These are phyloP conservation scores for Thalassaphorura encarpata DNA, from an alignment of 1,140 invertebrate genomes.

Conservation along the genomic window DNA sequence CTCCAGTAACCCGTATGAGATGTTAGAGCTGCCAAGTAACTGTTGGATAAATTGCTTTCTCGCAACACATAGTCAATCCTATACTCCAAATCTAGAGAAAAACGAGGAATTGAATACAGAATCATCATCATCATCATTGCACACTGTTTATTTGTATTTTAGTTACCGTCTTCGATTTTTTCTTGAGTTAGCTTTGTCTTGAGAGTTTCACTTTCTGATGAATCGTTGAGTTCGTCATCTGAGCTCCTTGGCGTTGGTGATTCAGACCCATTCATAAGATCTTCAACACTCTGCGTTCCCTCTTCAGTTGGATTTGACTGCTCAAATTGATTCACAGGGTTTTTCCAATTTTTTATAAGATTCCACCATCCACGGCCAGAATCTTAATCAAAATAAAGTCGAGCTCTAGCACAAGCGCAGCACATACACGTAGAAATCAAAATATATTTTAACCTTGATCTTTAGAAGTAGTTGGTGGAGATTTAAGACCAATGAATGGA, in stretches of 20 bases:
- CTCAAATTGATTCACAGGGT: too few relatives aligned
- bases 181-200: background rate
- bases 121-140: too few relatives aligned
- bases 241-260: background rate
- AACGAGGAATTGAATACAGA: background rate
- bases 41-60: constrained; percentile 45
- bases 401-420: too few relatives aligned
- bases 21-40: constrained; percentile 55
- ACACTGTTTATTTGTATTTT: too few relatives aligned
- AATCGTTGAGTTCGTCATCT: background rate
- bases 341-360: constrained; percentile 14
- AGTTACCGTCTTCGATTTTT: too few relatives aligned
- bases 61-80: constrained; percentile 55
- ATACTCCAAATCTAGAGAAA: constrained; percentile 44
- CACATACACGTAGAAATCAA: too few relatives aligned
- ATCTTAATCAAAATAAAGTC: too few relatives aligned
- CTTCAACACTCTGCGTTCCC: background rate
- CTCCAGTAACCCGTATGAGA: constrained; percentile 63
- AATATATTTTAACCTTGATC: too few relatives aligned
- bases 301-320: constrained; percentile 1
- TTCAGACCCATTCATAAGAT: background rate
- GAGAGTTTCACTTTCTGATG: background rate
- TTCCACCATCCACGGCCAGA: constrained; percentile 6
- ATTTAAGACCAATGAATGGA: too few relatives aligned
- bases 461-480: background rate